Percentiles rank a stretch among this genome's conserved stretches.
Conservation (phyloP, 2,113 vertebrate species). For the Sus scrofa region T2T-Sscrofa CM000812.6:241179501-241180000, state of each 20-base stretch:
- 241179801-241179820: neutral
- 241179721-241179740: neutral
- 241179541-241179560: too few relatives aligned
- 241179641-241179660: too few relatives aligned
- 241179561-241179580: too few relatives aligned
- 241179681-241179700: too few relatives aligned
- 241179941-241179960: neutral
- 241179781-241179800: neutral
- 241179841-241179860: neutral
- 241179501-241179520: too few relatives aligned
- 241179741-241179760: neutral
- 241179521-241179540: too few relatives aligned
- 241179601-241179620: too few relatives aligned
- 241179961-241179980: neutral
- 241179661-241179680: too few relatives aligned
- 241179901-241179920: neutral
- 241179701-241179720: too few relatives aligned
- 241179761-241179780: neutral
- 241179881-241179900: neutral
- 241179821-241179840: neutral
- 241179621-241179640: too few relatives aligned
- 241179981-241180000: neutral
- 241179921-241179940: neutral
- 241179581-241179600: too few relatives aligned
- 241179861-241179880: neutral